These are phyloP conservation scores for Sus cebifrons DNA, from an alignment of 2,797 vertebrate genomes.

Conservation along the genomic window DNA sequence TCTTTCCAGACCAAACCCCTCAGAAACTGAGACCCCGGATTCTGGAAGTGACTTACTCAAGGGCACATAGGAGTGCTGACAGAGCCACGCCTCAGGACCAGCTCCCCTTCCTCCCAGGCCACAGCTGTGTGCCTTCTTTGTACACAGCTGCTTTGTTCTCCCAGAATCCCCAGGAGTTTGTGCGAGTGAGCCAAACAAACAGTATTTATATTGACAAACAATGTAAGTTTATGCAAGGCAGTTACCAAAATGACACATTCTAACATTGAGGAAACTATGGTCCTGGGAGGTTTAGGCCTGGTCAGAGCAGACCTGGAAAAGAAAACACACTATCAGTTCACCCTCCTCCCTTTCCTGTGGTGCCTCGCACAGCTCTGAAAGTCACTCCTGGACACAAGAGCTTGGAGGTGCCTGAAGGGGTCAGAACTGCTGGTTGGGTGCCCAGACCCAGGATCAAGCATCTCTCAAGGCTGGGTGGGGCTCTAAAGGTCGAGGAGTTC, in stretches of 20 bases:
- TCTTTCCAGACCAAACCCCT: conserved; percentile 45
- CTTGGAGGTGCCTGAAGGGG: background rate
- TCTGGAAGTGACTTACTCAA: background rate
- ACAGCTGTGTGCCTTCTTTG: background rate
- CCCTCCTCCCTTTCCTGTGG: background rate
- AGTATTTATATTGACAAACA: conserved; percentile 75
- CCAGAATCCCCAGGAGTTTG: conserved; percentile 47
- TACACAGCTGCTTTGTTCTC: conserved; percentile 53
- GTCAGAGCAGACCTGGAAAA: background rate
- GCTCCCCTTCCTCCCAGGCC: background rate
- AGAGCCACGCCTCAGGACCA: background rate
- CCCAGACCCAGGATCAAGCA: conserved; percentile 11
- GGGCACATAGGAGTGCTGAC: background rate
- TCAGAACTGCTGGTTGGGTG: background rate
- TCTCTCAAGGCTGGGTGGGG: background rate
- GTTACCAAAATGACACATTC: conserved; percentile 45
- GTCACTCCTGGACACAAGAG: background rate
- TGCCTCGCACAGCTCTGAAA: conserved; percentile 31
- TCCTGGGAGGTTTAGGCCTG: conserved; percentile 60
- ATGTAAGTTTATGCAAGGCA: conserved; percentile 68
- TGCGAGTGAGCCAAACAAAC: conserved; percentile 41
- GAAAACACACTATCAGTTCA: conserved; percentile 40
- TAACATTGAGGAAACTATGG: conserved; percentile 38
- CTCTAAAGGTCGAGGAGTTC: background rate
- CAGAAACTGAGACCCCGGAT: conserved; percentile 54